Percentiles rank a stretch among this genome's conserved stretches.
These are phyloP conservation scores for Meandrusa payeni DNA, from an alignment of 2,888 invertebrate species.

Conservation along the genomic window DNA sequence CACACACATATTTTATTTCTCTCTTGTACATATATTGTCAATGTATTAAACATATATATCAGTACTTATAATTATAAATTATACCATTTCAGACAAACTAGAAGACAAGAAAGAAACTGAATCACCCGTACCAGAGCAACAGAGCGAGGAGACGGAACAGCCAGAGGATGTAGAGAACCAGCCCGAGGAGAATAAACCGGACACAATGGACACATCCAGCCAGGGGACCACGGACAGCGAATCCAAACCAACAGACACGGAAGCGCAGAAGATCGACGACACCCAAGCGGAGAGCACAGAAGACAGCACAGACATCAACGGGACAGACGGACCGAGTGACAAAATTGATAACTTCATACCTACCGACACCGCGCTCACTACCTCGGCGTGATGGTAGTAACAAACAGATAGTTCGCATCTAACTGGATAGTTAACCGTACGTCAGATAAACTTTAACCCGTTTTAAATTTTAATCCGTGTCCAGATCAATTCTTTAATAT, in stretches of 20 bases:
- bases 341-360: slow-evolving; percentile 33
- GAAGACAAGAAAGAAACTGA: slow-evolving; percentile 28
- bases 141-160: slow-evolving; percentile 33
- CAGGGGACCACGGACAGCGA: slow-evolving; percentile 46
- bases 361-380: slow-evolving; percentile 40
- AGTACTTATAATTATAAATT: not conserved
- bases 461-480: too few relatives aligned
- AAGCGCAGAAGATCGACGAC: slow-evolving; percentile 37
- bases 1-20: too few relatives aligned
- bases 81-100: slow-evolving; percentile 15
- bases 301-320: slow-evolving; percentile 44
- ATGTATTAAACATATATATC: too few relatives aligned
- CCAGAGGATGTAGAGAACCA: slow-evolving; percentile 34
- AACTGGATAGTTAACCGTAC: slow-evolving; percentile 2
- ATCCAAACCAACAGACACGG: slow-evolving; percentile 33
- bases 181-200: slow-evolving; percentile 42
- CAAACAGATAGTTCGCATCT: not conserved
- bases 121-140: slow-evolving; percentile 33
- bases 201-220: slow-evolving; percentile 58
- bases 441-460: too few relatives aligned
- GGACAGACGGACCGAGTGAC: slow-evolving; percentile 37
- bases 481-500: too few relatives aligned
- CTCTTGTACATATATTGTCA: too few relatives aligned
- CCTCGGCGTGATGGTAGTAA: slow-evolving; percentile 55
- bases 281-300: slow-evolving; percentile 17